These are phyloP conservation scores for Pangasius djambal DNA, from an alignment of 2,797 vertebrate genomes.

Conservation along the genomic window DNA sequence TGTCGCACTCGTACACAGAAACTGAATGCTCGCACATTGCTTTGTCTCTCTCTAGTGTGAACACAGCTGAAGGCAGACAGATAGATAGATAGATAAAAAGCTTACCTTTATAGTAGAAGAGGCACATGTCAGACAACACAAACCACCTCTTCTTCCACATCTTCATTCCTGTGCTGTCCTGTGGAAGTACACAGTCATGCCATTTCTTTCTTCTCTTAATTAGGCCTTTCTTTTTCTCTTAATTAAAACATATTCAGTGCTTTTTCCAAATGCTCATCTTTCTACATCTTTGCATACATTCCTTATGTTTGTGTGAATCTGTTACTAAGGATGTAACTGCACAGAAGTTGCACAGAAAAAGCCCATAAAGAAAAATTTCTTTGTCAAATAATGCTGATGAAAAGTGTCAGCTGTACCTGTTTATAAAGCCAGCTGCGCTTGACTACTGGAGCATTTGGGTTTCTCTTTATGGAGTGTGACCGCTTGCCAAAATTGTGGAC, in stretches of 20 bases:
- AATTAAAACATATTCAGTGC: not conserved
- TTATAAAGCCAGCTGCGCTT: conserved; percentile 97
- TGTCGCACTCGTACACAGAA: not conserved
- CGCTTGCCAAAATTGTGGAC: conserved; percentile 98
- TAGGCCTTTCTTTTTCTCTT: not conserved
- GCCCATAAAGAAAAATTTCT: not conserved
- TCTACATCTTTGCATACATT: not conserved
- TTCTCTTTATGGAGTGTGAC: conserved; percentile 96
- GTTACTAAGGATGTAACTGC: not conserved
- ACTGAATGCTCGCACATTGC: not conserved
- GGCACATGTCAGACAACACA: conserved; percentile 94
- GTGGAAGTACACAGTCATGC: conserved; percentile 32
- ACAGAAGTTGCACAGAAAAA: not conserved
- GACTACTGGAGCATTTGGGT: conserved; percentile 89
- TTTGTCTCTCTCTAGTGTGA: not conserved
- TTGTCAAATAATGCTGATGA: not conserved
- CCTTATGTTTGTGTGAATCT: not conserved
- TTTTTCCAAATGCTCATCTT: not conserved
- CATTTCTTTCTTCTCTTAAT: not conserved
- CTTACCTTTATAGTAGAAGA: conserved; percentile 99
- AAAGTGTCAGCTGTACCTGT: conserved; percentile 74
- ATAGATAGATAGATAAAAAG: conserved; percentile 16
- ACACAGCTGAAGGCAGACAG: not conserved
- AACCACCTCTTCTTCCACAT: conserved; percentile 99
- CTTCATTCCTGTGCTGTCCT: conserved; percentile 99